phyloP scores from a whole-genome alignment of 2,888 invertebrate genomes.

The Ferrisia virgata region DNA sequence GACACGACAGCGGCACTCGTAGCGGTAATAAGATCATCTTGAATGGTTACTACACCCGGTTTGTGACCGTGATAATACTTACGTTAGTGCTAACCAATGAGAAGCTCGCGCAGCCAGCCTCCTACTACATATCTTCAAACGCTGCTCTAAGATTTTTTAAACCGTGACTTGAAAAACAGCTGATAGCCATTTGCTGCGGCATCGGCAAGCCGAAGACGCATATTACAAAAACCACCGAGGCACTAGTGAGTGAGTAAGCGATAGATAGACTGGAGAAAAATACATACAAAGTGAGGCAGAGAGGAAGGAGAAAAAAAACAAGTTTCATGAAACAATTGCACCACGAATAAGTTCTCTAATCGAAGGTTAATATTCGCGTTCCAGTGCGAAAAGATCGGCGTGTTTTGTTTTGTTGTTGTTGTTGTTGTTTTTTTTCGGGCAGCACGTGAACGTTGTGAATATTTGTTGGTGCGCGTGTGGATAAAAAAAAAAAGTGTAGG shows the following conservation, averaged over 20 bases:
- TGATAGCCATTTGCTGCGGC: constrained; percentile 7
- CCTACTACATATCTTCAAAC: neutral
- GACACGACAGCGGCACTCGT: neutral
- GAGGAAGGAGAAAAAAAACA: neutral
- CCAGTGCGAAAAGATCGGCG: neutral
- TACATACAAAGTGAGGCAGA: neutral
- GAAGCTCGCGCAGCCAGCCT: constrained; percentile 6
- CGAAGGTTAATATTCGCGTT: constrained; percentile 31
- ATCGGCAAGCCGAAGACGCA: neutral
- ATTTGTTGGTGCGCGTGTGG: neutral
- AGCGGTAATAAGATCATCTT: constrained; percentile 28
- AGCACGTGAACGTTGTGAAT: neutral
- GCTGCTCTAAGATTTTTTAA: constrained; percentile 25
- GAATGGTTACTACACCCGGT: constrained; percentile 20
- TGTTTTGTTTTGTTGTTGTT: neutral
- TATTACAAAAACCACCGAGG: too few relatives aligned
- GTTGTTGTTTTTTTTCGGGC: neutral
- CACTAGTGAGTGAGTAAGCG: too few relatives aligned
- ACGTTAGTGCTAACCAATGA: constrained; percentile 12
- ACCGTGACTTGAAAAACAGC: constrained; percentile 24
- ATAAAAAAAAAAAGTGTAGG: neutral
- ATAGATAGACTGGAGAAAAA: too few relatives aligned
- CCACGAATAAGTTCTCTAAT: constrained; percentile 17
- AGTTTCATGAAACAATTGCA: constrained; percentile 35
- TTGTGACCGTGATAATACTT: constrained; percentile 30